A percentile compares a stretch with the other conserved stretches of the same genome.
phyloP scores from a whole-genome alignment of 2,888 invertebrate genomes.

The Encarsia formosa region DNA sequence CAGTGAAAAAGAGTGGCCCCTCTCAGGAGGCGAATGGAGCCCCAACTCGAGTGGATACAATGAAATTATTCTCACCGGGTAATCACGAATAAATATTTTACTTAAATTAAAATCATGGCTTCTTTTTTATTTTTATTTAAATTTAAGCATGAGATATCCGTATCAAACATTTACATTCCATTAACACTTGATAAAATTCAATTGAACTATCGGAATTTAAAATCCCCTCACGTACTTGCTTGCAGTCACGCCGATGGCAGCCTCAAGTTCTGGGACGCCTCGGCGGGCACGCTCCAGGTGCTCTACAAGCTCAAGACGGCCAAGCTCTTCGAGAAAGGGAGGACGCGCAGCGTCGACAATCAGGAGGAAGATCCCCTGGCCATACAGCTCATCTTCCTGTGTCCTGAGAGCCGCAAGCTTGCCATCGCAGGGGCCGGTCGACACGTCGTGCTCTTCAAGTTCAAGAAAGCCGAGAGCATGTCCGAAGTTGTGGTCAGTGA shows the following conservation, averaged over 20 bases:
- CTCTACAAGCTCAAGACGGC: slow-evolving; percentile 97
- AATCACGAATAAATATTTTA: slow-evolving; percentile 32
- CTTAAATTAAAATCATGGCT: no score
- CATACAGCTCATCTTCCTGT: slow-evolving; percentile 83
- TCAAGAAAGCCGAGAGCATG: slow-evolving; percentile 84
- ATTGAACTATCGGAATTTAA: no score
- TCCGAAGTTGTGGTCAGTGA: slow-evolving; percentile 71
- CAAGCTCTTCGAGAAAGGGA: slow-evolving; percentile 78
- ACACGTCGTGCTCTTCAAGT: slow-evolving; percentile 93
- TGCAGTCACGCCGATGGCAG: slow-evolving; percentile 94
- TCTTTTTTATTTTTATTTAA: no score
- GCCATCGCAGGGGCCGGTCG: slow-evolving; percentile 88
- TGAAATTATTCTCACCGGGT: slow-evolving; percentile 98
- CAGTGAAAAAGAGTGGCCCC: slow-evolving; percentile 93
- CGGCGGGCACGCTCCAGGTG: slow-evolving; percentile 91
- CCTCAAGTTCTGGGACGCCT: slow-evolving; percentile 98
- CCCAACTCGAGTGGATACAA: slow-evolving; percentile 94
- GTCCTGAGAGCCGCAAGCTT: slow-evolving; percentile 87
- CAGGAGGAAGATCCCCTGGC: slow-evolving; percentile 84
- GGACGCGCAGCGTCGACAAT: slow-evolving; percentile 59
- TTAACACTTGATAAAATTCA: no score
- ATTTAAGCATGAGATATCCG: no score
- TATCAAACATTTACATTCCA: no score
- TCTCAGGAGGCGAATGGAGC: slow-evolving; percentile 95
- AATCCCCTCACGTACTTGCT: no score